Evolutionary conservation across 2,113 vertebrate genomes (phyloP), one percentile per base, ranked within the genome.

Genomic region (Microtus montanus): DNA sequence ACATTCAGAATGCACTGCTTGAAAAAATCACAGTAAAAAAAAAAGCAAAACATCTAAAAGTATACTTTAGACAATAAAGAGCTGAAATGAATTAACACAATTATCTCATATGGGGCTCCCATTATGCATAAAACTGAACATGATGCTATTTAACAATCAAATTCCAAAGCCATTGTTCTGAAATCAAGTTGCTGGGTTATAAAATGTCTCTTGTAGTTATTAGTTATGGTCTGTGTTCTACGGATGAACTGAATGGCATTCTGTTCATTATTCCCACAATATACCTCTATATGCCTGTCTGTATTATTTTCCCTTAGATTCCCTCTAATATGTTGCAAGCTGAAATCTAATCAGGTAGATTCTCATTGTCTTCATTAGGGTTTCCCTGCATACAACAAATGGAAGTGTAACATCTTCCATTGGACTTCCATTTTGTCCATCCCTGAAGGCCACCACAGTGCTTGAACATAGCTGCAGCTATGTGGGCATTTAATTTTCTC

Each of bases 341-440:
- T 15, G 70, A 63, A 52, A 87, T 84, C 30, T 4, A 54, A 71
- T 89, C n/a, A 73, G 4, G 70, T 87, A 90, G 83, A 30, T 85
- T 89, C 5, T 52, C 28, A 47, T 54, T 35, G 61, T 19, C 17
- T 96, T 80, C 77, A 61, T 38, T 91, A 95, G 9, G 7, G 33
- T 54, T 82, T 93, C 19, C 52, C 26, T 35, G 33, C 64, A 28
- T 71, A 79, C 28, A 47, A 89, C 30, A 92, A 70, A 8, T 90
- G 7, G 33, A 92, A 74, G 38, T 70, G 47, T 49, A 86, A 19
- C 85, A 52, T 63, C 12, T 85, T 93, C 85, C 47, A 47, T 13
- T 89, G 41, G 89, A 80, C 49, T 94, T 94, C 68, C 47, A 49
- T 83, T 93, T 79, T 66, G 35, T 88, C 83, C 30, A 20, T 93